Evolutionary conservation across 2,113 vertebrate species (phyloP).

Genomic region (Nibea coibor): DNA sequence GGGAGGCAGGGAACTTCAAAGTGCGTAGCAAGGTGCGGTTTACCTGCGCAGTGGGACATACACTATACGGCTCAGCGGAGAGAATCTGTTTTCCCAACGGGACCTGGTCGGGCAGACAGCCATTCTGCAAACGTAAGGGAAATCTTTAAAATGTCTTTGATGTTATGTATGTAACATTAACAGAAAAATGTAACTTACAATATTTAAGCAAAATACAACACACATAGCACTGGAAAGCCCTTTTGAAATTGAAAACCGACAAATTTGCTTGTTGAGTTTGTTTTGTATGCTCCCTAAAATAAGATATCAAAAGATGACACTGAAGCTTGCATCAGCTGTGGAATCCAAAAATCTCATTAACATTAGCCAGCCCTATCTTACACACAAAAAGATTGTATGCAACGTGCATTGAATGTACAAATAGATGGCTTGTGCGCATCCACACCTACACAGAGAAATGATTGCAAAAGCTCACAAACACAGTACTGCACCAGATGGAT

Average conservation of each 20-base stretch:
- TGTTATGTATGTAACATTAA: conserved; percentile 13
- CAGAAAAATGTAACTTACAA: background rate
- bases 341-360: background rate
- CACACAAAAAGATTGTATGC: conserved; percentile 18
- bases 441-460: conserved; percentile 25
- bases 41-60: conserved; percentile 92
- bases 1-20: conserved; percentile 93
- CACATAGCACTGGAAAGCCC: background rate
- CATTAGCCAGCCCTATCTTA: background rate
- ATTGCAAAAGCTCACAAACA: conserved; percentile 39
- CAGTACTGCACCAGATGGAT: conserved; percentile 64
- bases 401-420: background rate
- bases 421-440: background rate
- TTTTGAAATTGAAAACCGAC: too few relatives aligned
- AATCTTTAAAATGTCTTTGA: conserved; percentile 22
- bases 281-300: background rate
- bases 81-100: conserved; percentile 94
- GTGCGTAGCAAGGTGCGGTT: conserved; percentile 92
- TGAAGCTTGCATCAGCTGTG: background rate
- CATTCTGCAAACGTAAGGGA: conserved; percentile 95
- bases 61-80: conserved; percentile 93
- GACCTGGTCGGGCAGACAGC: conserved; percentile 96
- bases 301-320: background rate
- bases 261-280: background rate
- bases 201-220: too few relatives aligned